phyloP scores from a whole-genome alignment of 2,888 invertebrate species.

The Cenopis cana region DNA sequence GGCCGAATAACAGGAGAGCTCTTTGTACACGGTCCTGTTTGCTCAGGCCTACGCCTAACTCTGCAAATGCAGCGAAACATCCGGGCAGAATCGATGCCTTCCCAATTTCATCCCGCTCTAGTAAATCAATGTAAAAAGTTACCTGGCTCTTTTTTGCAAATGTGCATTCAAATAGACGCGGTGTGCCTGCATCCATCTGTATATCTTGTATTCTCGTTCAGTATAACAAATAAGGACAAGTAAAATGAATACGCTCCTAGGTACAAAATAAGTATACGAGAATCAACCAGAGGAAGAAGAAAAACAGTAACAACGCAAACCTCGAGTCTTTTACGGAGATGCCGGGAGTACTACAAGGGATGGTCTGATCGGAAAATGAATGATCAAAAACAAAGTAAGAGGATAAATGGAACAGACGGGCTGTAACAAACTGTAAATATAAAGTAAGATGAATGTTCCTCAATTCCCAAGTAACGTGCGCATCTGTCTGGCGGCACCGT shows the following conservation, averaged over 20 bases:
- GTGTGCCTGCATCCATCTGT: constrained; percentile 22
- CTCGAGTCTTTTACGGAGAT: constrained; percentile 1
- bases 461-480: constrained; percentile 24
- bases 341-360: neutral
- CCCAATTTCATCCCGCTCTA: constrained; percentile 43
- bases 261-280: neutral
- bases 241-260: constrained; percentile 1
- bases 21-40: constrained; percentile 29
- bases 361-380: constrained; percentile 25
- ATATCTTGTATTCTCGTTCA: constrained; percentile 12
- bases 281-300: no score
- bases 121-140: constrained; percentile 41
- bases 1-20: constrained; percentile 29
- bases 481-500: constrained; percentile 22
- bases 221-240: constrained; percentile 13
- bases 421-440: constrained; percentile 31
- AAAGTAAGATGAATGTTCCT: constrained; percentile 29
- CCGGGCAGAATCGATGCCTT: constrained; percentile 49
- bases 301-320: neutral
- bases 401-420: constrained; percentile 28
- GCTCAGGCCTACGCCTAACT: constrained; percentile 39
- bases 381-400: constrained; percentile 17
- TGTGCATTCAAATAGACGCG: constrained; percentile 29
- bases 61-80: constrained; percentile 50
- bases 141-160: constrained; percentile 38